Evolutionary conservation across 2,888 invertebrate species (phyloP), one percentile per base, ranked within the genome.

Genomic region (Andrena bucephala): DNA sequence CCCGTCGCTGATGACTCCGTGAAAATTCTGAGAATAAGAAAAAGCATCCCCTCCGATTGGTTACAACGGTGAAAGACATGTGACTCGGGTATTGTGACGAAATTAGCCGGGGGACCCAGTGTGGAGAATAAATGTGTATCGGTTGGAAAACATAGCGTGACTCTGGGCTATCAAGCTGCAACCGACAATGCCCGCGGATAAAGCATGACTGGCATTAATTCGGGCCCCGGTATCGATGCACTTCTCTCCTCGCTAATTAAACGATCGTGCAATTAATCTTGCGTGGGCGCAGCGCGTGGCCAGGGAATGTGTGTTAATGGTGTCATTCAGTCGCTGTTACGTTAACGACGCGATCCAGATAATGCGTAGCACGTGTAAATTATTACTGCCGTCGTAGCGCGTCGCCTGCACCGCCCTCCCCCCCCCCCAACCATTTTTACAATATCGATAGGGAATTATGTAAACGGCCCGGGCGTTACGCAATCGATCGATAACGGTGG

Each of bases 161-260:
- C 62, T 81, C 71, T 70, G 73, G 70, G 72, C 86, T 83, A 80
- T 83, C 77, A 20, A 31, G n/a, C 31, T 50, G 63, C 33, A 67
- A 27, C 13, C 8, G 29, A 27, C 62, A 71, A 74, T 62, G 82
- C 54, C 74, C 24, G 29, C 8, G 54, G 84, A 84, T 86, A 86
- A 8, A 36, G 10, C 36, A 63, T 60, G 60, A 76, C 67, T 73
- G 8, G 27, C 50, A 33, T 81, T 73, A 60, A 60, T 75, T 81
- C 57, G 50, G 50, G 24, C 24, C 36, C 42, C 27, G 36, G 59
- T 63, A 65, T 62, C 33, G 42, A 68, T 54, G 29, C 48, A 62
- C 6, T 52, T 69, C 57, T 69, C 42, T 27, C 24, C n/a, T 33
- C 36, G 52, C 59, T 71, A 69, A 86, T 77, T 62, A 74, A 54